Conservation (phyloP, 1,140 invertebrate genomes). For the Drusus annulatus region DNA sequence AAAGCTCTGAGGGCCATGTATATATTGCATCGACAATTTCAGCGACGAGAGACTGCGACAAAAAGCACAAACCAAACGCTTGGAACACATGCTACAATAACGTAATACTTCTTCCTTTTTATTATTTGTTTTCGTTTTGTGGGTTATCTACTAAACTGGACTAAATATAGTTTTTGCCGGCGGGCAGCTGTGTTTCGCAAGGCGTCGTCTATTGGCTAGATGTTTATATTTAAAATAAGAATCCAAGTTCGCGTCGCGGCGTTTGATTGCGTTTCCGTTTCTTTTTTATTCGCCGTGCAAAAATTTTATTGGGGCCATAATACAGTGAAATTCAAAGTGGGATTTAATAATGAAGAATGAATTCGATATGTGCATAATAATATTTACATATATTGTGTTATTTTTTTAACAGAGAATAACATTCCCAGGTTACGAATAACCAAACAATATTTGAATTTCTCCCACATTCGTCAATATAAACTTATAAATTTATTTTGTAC, state of each 20-base stretch:
- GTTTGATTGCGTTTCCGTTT: conserved; percentile 39
- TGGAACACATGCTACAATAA: not conserved
- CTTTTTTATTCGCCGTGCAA: conserved; percentile 25
- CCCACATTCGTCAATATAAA: no score
- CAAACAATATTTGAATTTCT: no score
- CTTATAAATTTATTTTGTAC: no score
- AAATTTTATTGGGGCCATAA: not conserved
- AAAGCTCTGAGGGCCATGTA: conserved; percentile 18
- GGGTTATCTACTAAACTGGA: not conserved
- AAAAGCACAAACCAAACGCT: not conserved
- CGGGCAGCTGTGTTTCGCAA: conserved; percentile 32
- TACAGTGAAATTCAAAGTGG: not conserved
- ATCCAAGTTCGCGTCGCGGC: conserved; percentile 43
- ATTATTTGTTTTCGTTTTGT: not conserved
- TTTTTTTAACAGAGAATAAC: no score
- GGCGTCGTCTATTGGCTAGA: conserved; percentile 41
- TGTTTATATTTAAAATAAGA: conserved; percentile 50
- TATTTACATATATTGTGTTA: no score
- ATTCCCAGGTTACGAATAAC: no score
- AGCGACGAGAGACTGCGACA: not conserved
- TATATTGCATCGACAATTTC: not conserved
- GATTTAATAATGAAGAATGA: no score
- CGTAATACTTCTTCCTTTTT: not conserved
- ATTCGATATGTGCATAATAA: no score
- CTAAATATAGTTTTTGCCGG: conserved; percentile 34